Evolutionary conservation across 1,140 invertebrate species (phyloP).

Genomic region (Rhagoletis zephyria): DNA sequence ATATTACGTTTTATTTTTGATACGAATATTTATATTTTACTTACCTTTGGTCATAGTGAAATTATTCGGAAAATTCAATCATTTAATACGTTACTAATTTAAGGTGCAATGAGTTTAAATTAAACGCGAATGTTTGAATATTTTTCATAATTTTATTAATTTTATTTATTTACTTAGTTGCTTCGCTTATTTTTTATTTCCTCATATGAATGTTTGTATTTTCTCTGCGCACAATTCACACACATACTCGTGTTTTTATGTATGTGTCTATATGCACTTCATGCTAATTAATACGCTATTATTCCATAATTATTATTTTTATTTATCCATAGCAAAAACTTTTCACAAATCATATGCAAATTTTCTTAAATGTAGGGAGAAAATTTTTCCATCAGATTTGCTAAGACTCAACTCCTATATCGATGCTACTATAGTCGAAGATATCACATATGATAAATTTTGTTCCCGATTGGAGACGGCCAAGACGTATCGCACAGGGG

Average conservation of each 20-base stretch:
- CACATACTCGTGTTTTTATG: neutral
- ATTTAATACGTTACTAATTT: too few species aligned
- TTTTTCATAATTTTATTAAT: conserved; percentile 25
- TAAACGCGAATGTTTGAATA: neutral
- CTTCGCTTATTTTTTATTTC: neutral
- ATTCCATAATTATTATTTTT: neutral
- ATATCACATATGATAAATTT: neutral
- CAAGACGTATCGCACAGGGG: too few species aligned
- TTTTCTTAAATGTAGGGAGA: neutral
- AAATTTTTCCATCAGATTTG: too few species aligned
- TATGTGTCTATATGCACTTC: neutral
- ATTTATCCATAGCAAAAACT: neutral
- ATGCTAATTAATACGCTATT: neutral
- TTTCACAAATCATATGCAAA: conserved; percentile 3
- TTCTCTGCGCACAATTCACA: neutral
- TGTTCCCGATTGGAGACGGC: neutral
- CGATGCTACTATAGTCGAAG: too few species aligned
- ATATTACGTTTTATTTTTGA: too few species aligned
- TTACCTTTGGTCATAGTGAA: too few species aligned
- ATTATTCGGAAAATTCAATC: too few species aligned
- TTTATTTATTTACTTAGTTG: conserved; percentile 19
- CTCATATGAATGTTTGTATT: neutral
- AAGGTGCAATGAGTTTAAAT: neutral
- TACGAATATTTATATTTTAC: too few species aligned
- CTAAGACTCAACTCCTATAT: too few species aligned